Evolutionary conservation across 2,797 vertebrate species (phyloP).

Genomic region (Masticophis lateralis): DNA sequence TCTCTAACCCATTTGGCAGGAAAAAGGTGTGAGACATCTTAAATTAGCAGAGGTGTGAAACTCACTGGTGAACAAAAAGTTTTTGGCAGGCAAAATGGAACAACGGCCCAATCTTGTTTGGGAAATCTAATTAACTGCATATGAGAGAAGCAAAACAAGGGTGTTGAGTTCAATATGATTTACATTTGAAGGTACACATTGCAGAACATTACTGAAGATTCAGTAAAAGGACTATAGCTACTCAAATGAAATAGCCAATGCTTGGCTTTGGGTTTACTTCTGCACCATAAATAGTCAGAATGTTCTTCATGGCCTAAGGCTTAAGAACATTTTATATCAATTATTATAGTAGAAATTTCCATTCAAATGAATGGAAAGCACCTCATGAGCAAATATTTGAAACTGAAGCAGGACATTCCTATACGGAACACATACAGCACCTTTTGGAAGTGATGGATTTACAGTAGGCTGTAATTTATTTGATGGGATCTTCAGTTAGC

Average conservation of each 20-base stretch:
- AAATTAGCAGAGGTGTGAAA: neutral
- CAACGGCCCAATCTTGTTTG: neutral
- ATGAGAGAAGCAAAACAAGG: neutral
- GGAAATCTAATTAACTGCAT: neutral
- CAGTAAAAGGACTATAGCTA: neutral
- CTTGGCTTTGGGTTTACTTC: neutral
- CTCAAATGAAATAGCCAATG: neutral
- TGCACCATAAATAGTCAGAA: neutral
- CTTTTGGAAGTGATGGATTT: neutral
- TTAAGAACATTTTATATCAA: neutral
- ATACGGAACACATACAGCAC: neutral
- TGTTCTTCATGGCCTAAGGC: neutral
- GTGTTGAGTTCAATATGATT: neutral
- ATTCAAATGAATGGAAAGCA: neutral
- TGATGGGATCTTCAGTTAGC: neutral
- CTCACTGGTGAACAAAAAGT: neutral
- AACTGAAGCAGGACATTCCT: neutral
- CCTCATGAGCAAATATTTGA: neutral
- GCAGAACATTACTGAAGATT: neutral
- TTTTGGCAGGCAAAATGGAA: neutral
- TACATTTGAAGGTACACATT: neutral
- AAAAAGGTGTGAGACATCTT: neutral
- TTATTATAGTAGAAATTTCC: neutral
- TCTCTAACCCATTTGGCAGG: neutral
- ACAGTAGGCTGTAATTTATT: neutral